A percentile compares a stretch with the other conserved stretches of the same genome.
Evolutionary conservation across 2,888 invertebrate genomes (phyloP).

Genomic region (Pristionchus mayeri): DNA sequence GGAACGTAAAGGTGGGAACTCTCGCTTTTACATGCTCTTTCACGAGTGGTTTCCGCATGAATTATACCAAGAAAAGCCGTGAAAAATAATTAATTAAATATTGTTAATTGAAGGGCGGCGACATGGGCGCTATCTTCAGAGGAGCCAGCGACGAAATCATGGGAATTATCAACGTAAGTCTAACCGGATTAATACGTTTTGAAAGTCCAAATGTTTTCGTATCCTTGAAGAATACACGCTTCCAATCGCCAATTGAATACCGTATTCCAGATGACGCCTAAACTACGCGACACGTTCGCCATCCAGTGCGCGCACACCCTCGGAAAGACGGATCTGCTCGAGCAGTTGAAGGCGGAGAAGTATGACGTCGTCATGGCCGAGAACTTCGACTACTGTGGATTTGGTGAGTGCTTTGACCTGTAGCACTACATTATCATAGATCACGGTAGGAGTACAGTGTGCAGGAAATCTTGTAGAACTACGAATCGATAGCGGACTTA

Average conservation of each 20-base stretch:
- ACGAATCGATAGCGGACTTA: neutral
- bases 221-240: too few relatives aligned
- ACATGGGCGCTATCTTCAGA: neutral
- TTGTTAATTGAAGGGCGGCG: neutral
- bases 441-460: too few relatives aligned
- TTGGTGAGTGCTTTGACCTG: neutral
- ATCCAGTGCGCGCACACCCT: slow-evolving; percentile 16
- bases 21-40: too few relatives aligned
- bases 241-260: too few relatives aligned
- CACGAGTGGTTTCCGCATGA: too few relatives aligned
- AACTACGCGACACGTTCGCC: slow-evolving; percentile 4
- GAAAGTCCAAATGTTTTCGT: too few relatives aligned
- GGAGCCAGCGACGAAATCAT: neutral
- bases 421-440: neutral
- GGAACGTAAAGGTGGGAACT: neutral
- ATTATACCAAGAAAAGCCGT: too few relatives aligned
- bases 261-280: neutral
- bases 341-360: neutral
- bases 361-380: slow-evolving; percentile 31
- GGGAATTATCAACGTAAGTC: neutral
- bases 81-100: neutral
- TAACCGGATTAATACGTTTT: neutral
- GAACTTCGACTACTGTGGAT: slow-evolving; percentile 45
- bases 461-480: too few relatives aligned
- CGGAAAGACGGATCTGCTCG: neutral